These are phyloP conservation scores for Schlechtendalia chinensis DNA, from an alignment of 1,140 invertebrate species.

Conservation along the genomic window DNA sequence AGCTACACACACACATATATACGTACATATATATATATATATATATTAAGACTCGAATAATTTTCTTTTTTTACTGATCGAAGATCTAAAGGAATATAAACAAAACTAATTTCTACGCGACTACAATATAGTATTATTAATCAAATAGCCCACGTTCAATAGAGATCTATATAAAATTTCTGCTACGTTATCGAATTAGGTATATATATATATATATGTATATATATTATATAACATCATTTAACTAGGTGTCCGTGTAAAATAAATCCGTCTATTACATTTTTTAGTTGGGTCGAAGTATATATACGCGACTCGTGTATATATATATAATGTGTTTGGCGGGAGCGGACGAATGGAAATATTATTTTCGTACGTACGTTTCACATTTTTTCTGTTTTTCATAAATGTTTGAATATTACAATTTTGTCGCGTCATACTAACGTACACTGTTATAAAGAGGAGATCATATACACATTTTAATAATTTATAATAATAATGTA, in stretches of 20 bases:
- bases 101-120: conserved; percentile 7
- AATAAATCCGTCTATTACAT: background rate
- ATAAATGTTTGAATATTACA: background rate
- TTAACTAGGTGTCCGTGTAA: background rate
- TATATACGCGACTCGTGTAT: background rate
- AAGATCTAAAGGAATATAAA: background rate
- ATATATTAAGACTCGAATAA: background rate
- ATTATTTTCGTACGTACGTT: background rate
- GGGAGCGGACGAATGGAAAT: background rate
- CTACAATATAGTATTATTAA: background rate
- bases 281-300: background rate
- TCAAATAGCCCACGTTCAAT: conserved; percentile 34
- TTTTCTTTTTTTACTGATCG: background rate
- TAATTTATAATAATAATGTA: conserved; percentile 16
- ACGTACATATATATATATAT: too few species aligned
- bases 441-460: too few species aligned
- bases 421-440: background rate
- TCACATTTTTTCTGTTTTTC: conserved; percentile 11
- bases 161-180: conserved; percentile 35
- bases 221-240: conserved; percentile 5
- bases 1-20: too few species aligned
- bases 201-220: too few species aligned
- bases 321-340: background rate
- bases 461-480: conserved; percentile 17
- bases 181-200: background rate